Evolutionary conservation across 92 coral and sea anemone genomes (phyloP), one percentile per base, ranked within the genome.

Genomic region (Epizoanthus illoricatus): DNA sequence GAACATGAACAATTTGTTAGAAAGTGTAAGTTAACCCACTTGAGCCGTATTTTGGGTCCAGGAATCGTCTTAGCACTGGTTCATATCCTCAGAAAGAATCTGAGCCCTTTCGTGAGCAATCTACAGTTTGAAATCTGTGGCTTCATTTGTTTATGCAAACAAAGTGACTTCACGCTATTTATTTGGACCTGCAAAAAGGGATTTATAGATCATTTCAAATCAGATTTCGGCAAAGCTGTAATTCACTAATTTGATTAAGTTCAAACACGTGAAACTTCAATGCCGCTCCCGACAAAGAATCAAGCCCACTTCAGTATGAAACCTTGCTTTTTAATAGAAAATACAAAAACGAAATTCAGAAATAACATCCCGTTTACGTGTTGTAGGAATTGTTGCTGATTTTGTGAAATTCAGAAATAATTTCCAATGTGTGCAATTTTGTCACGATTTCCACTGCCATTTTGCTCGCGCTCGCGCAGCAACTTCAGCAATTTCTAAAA

Each of bases 161-260:
- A 52, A 52, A 52, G 15, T 52, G 11, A 13, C 13, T 52, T 52
- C 56, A 52, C 57, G 21, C 45, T 6, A 21, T 5, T 39, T 74
- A 74, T 57, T 33, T 24, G 21, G 61, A 74, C 23, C 47, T 45
- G 21, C 80, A 74, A 73, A 73, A 52, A 33, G 64, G 61, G 80
- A 57, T 56, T 57, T 74, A 28, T 5, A 28, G 11, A 55, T 57
- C 40, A 23, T 20, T 73, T 20, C 17, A 1, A 73, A 28, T 74
- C 41, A 24, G 80, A 54, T 33, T 57, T 49, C 65, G 64, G 80
- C 24, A 16, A 57, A 21, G 33, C 13, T 56, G 58, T 74, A 24
- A 74, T 74, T 57, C 18, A 17, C 7, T 4, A 67, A 21, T 18
- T 71, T 71, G 7, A 23, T 52, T 72, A 18, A 54, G 2, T 20